Base-by-base conservation (phyloP, 2,888 invertebrate genomes). In the Podotricha telesiphe region DNA sequence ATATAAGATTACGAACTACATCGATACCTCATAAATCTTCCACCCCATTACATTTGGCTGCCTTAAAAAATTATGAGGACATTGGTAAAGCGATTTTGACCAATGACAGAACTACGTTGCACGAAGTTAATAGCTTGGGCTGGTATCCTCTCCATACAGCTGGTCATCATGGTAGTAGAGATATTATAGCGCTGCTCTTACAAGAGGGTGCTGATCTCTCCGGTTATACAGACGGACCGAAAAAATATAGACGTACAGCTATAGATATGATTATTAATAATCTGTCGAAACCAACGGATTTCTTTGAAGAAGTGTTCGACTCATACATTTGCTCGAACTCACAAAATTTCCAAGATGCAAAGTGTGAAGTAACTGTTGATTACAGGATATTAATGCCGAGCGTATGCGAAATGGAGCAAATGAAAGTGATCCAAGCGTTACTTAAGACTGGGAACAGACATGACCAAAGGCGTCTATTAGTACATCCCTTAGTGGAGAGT, bases 401-500 rank as follows among this genome's bases (percentile, higher is more conserved):
- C 34, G 77, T 82, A 13, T 86, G 88, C 72, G 91, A 91, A 73
- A 85, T 88, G 83, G 89, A 93, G 70, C 94, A 94, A 75, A 94
- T 94, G 90, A 91, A 93, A 76, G 94, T 94, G 0, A 87, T 94
- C 53, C 93, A 94, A 76, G 93, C 94, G 0, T 77, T 94, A 0
- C 75, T 94, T 0, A 92, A 94, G 75, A 93, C 93, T 71, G 93
- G 94, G 0, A 93, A 93, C 64, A 85, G 93, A 78, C 85, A 89
- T 65, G 86, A 88, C 0, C 93, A 94, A 70, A 89, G 87, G 67
- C 85, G 82, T 45, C 77, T 94, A 1, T 81, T 94, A 0, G 88
- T 94, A 0, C 94, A 94, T 82, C 94, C 94, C 0, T 80, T 94
- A 53, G 85, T 94, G 2, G 94, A 94, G 78, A 94, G 94, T 72